Base-by-base conservation (phyloP, 2,113 vertebrate genomes). In the Perca flavescens region DNA sequence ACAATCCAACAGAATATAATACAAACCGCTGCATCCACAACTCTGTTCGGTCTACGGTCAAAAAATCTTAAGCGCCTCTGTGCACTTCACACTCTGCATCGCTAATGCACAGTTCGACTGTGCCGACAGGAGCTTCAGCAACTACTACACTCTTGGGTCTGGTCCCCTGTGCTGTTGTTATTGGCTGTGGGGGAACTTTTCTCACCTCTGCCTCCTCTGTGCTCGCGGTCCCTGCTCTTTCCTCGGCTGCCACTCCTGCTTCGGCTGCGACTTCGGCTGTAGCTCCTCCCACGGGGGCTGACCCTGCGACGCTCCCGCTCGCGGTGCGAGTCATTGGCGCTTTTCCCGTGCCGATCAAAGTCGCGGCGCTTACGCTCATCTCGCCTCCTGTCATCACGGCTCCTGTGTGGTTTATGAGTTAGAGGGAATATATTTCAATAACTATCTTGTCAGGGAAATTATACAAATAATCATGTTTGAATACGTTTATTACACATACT, bases 361-460 rank as follows among this genome's bases (percentile, higher is more conserved):
- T 99, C 98, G 22, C 99, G 96, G 60, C 97, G 97, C 28, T 99
- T 99, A 54, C 97, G 97, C 79, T 99, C 98, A 2, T 99, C 99
- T 82, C 98, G 95, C 89, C 98, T 96, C 14, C 98, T 96, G 21
- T 99, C 96, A 3, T 96, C 98, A 17, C 97, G 96, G 68, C 80
- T 93, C 88, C 98, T 99, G 90, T 54, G 34, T 31, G 54, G 53
- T 50, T 43, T 6, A 31, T 0, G 14, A 54, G 54, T 62, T 19
- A 65, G 4, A 5, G 4, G 46, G 0, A 58, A 53, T 0, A 15
- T 17, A 25, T 65, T 28, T 28, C 5, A 63, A 40, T 60, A 60
- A 60, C 28, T 28, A 43, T 43, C 40, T 11, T 43, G 40, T 43
- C 10, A 40, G 40, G 40, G 40, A 40, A 40, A 40, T 40, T 10